phyloP scores from a whole-genome alignment of 2,888 invertebrate genomes.

The Ornithoptera priamus region DNA sequence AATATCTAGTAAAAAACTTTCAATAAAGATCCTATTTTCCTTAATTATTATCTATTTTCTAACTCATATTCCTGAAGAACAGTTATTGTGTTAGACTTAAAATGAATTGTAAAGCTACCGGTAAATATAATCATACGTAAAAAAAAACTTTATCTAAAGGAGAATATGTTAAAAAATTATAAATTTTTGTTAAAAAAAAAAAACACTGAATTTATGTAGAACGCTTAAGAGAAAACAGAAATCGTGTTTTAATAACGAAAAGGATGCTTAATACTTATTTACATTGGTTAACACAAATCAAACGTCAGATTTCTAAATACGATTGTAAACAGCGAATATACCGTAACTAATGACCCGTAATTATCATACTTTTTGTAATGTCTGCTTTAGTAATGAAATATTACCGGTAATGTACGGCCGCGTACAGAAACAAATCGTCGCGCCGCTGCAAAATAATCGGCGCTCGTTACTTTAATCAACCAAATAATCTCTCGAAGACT shows the following conservation, averaged over 20 bases:
- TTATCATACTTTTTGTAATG: slow-evolving; percentile 13
- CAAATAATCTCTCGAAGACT: slow-evolving; percentile 17
- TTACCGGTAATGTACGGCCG: slow-evolving; percentile 6
- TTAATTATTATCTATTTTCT: too few relatives aligned
- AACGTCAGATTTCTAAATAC: neutral
- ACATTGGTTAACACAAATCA: neutral
- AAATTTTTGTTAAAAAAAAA: too few relatives aligned
- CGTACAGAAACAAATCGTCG: slow-evolving; percentile 19
- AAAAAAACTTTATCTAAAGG: neutral
- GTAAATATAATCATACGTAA: neutral
- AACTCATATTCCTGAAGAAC: too few relatives aligned
- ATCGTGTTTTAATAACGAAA: neutral
- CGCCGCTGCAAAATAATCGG: slow-evolving; percentile 21
- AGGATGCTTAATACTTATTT: neutral
- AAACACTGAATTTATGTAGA: too few relatives aligned
- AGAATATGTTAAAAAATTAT: too few relatives aligned
- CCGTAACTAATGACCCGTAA: slow-evolving; percentile 1
- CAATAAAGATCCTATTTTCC: too few relatives aligned
- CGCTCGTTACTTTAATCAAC: slow-evolving; percentile 19
- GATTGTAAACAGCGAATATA: neutral
- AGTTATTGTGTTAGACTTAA: too few relatives aligned
- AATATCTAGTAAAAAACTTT: too few relatives aligned
- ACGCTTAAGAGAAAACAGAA: neutral
- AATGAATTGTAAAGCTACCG: too few relatives aligned
- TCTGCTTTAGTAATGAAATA: slow-evolving; percentile 17